phyloP scores from a whole-genome alignment of 2,797 vertebrate species.

The Thunnus albacares region DNA sequence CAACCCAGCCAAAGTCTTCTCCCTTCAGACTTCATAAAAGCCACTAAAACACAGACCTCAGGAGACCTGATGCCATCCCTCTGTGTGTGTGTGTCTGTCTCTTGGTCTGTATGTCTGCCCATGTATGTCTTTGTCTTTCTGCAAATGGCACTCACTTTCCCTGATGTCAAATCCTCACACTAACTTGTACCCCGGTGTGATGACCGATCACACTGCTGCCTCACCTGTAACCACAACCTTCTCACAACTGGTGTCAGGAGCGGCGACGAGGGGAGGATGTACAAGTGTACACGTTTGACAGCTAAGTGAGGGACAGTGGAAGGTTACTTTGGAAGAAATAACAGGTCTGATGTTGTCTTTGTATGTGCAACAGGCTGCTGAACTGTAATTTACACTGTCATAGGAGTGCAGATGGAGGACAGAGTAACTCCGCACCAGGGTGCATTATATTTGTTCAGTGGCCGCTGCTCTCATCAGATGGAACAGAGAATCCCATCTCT shows the following conservation, averaged over 20 bases:
- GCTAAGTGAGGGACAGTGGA: slow-evolving; percentile 42
- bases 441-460: slow-evolving; percentile 56
- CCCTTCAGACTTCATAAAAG: slow-evolving; percentile 73
- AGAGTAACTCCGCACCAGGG: slow-evolving; percentile 31
- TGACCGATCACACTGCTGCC: slow-evolving; percentile 45
- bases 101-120: slow-evolving; percentile 14
- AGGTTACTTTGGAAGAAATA: slow-evolving; percentile 48
- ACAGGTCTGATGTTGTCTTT: slow-evolving; percentile 42
- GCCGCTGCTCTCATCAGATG: slow-evolving; percentile 57
- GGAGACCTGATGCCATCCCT: slow-evolving; percentile 32
- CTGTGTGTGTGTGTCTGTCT: slow-evolving; percentile 8
- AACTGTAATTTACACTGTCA: slow-evolving; percentile 58
- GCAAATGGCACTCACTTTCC: slow-evolving; percentile 37
- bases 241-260: slow-evolving; percentile 55
- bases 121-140: slow-evolving; percentile 48
- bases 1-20: slow-evolving; percentile 57
- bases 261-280: slow-evolving; percentile 36
- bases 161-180: slow-evolving; percentile 42
- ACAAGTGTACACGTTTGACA: slow-evolving; percentile 27
- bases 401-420: slow-evolving; percentile 18
- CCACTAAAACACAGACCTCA: slow-evolving; percentile 54
- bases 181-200: slow-evolving; percentile 45
- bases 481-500: slow-evolving; percentile 46
- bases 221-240: slow-evolving; percentile 59
- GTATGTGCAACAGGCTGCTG: slow-evolving; percentile 52